Evolutionary conservation across 2,797 vertebrate species (phyloP), one percentile per base, ranked within the genome.

Genomic region (Poecilia gillii): DNA sequence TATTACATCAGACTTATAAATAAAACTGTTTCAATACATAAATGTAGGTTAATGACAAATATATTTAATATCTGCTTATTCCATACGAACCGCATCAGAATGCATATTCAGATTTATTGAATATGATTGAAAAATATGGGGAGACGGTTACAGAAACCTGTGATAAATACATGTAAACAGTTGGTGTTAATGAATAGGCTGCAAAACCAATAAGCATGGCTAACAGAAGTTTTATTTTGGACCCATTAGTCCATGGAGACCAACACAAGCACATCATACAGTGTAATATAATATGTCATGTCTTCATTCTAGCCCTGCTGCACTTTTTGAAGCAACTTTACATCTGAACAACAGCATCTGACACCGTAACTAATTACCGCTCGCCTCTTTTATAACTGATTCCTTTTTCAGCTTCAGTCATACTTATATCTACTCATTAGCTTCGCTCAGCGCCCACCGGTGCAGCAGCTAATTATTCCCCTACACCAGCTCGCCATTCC

Each of bases 361-460:
- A 39, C 14, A 66, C 14, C 31, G 2, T 1, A 36, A 2, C 20
- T 68, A 68, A 68, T 68, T 39, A 68, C 36, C 36, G 66, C 66
- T 70, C 25, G 12, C 11, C 66, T 70, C 66, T 45, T 45, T 70
- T 45, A 70, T n/a, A 55, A 70, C 39, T n/a, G 11, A 14, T 45
- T 45, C n/a, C 41, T 45, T 70, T 68, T n/a, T 3, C 39, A 68
- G 64, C 64, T 68, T 45, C 41, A 43, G 66, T 36, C 66, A 11
- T 70, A 45, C 66, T 45, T 70, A 6, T 70, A 70, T 70, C 66
- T 28, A 45, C 41, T 70, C 66, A 70, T 70, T 70, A 45, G 43
- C 66, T 70, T n/a, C 13, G 23, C 41, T 70, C 5, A 6, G 66
- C 66, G 20, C 39, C 39, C 66, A 45, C 66, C 13, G 41, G 11